Evolutionary conservation across 2,797 vertebrate species (phyloP).

Genomic region (Pitangus sulphuratus): DNA sequence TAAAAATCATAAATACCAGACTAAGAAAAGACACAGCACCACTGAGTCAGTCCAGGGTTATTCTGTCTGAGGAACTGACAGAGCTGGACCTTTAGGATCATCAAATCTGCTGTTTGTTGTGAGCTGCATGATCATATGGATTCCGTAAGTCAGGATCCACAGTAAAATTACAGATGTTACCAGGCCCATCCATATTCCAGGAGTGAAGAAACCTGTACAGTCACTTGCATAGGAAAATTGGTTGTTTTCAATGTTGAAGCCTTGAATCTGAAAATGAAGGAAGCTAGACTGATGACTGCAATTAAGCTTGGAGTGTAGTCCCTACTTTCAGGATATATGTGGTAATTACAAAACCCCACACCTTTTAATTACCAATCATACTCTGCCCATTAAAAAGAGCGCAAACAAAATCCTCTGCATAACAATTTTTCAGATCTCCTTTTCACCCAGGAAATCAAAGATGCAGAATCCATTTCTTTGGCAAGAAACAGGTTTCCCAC

Average conservation of each 20-base stretch:
- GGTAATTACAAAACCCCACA: background rate
- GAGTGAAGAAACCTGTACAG: constrained; percentile 66
- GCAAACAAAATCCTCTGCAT: background rate
- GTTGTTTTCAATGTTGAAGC: constrained; percentile 59
- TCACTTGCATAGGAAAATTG: constrained; percentile 67
- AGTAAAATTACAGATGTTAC: constrained; percentile 59
- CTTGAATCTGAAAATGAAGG: constrained; percentile 72
- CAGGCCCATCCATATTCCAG: constrained; percentile 71
- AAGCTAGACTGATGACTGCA: background rate
- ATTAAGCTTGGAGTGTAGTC: background rate
- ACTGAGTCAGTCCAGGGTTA: background rate
- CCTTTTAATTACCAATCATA: background rate
- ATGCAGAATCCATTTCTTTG: background rate
- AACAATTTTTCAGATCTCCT: background rate
- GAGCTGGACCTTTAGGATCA: constrained; percentile 53
- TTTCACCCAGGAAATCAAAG: background rate
- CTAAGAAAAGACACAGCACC: background rate
- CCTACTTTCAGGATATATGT: background rate
- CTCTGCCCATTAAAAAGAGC: background rate
- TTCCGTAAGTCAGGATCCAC: constrained; percentile 62
- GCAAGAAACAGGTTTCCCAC: background rate
- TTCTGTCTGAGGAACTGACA: constrained; percentile 69
- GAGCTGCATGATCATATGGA: constrained; percentile 68
- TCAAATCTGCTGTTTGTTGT: constrained; percentile 67
- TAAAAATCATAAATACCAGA: background rate